These are phyloP conservation scores for Zaprionus capensis DNA, from an alignment of 1,140 invertebrate species.

Conservation along the genomic window DNA sequence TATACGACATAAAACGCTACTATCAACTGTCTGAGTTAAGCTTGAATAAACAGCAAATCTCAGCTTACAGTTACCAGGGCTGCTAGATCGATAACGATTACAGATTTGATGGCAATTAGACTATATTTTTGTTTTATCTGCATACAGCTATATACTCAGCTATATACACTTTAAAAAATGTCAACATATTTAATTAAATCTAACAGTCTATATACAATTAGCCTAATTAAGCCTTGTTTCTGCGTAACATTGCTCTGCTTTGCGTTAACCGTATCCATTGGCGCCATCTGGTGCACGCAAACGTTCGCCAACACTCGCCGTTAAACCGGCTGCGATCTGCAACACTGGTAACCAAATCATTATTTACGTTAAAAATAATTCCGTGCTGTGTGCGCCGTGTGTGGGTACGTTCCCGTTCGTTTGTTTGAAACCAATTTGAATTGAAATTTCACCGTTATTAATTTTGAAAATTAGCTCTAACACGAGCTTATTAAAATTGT, in stretches of 20 bases:
- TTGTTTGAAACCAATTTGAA: slow-evolving; percentile 29
- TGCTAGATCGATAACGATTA: background rate
- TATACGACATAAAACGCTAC: background rate
- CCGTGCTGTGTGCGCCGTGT: slow-evolving; percentile 31
- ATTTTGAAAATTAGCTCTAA: background rate
- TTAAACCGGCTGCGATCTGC: slow-evolving; percentile 2
- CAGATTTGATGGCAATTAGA: background rate
- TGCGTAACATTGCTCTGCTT: background rate
- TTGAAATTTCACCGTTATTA: slow-evolving; percentile 34
- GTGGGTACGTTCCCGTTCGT: slow-evolving; percentile 24
- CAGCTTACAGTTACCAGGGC: slow-evolving; percentile 1
- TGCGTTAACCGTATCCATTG: slow-evolving; percentile 9
- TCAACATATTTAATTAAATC: too few species aligned
- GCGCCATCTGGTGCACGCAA: background rate
- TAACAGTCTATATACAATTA: too few species aligned
- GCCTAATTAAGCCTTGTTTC: background rate
- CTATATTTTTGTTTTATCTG: background rate
- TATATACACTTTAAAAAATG: too few species aligned
- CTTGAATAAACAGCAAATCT: background rate
- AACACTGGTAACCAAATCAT: slow-evolving; percentile 43
- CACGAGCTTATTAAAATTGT: slow-evolving; percentile 7
- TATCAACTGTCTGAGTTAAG: background rate
- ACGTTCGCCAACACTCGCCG: slow-evolving; percentile 26
- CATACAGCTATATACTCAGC: background rate
- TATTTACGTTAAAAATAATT: slow-evolving; percentile 56